These are phyloP conservation scores for Dissostichus mawsoni DNA, from an alignment of 2,113 vertebrate species.

Conservation along the genomic window DNA sequence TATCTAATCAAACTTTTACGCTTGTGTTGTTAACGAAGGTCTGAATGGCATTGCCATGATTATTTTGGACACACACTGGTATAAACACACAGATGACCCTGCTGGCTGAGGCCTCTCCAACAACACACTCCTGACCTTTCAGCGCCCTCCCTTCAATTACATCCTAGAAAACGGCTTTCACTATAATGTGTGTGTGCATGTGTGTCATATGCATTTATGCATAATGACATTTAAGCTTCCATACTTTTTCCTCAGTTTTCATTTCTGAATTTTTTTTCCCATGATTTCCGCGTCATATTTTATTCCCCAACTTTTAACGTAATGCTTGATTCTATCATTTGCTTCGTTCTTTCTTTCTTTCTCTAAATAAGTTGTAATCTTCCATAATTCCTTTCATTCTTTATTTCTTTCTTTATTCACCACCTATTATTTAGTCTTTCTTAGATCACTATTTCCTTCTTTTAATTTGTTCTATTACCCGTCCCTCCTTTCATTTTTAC, in stretches of 20 bases:
- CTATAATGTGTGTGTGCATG: no score
- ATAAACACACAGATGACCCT: conserved; percentile 28
- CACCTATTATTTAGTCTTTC: background rate
- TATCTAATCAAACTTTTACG: no score
- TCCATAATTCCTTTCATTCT: background rate
- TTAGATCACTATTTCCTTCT: background rate
- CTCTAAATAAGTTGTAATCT: background rate
- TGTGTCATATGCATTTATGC: no score
- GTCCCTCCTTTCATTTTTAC: background rate
- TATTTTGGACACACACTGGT: conserved; percentile 23
- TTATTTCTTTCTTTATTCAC: background rate
- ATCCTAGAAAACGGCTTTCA: background rate
- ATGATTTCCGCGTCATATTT: no score
- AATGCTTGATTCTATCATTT: no score
- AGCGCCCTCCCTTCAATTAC: no score
- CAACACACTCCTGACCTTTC: conserved; percentile 43
- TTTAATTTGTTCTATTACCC: background rate
- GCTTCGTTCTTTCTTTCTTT: background rate
- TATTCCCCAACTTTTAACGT: no score
- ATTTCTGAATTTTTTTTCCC: no score
- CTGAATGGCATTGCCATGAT: conserved; percentile 10
- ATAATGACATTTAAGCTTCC: conserved; percentile 60
- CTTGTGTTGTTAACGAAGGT: conserved; percentile 21
- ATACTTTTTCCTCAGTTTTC: conserved; percentile 25
- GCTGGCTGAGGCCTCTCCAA: conserved; percentile 23